Evolutionary conservation across 2,888 invertebrate genomes (phyloP), one percentile per base, ranked within the genome.

Genomic region (Leptopterna dolabrata): DNA sequence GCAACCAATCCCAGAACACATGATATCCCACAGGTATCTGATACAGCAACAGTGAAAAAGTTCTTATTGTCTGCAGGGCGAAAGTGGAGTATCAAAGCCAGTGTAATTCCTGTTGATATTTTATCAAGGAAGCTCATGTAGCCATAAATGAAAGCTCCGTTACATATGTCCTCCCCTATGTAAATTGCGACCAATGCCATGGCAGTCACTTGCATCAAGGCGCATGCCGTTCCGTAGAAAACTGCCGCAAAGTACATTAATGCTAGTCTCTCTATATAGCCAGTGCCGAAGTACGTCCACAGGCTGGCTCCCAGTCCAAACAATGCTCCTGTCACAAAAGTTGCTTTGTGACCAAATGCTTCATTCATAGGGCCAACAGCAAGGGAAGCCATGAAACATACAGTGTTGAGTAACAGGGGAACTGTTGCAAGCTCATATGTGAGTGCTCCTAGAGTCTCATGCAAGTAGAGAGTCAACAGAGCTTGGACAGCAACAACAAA

Each of bases 401-500:
- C 43, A 3, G 70, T 51, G 76, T 85, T 78, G 36, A 88, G 27
- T 11, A 86, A 27, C 27, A 88, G 70, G 13, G 88, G 88, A 11
- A 88, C 86, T 24, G 78, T 51, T 7, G 88, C 88, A 0, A 82
- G 76, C 36, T 73, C 71, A 19, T 88, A 86, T 14, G 71, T 51
- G 76, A 81, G 30, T 9, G 63, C 30, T 11, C 30, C 16, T 7
- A 88, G 43, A 19, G 86, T 43, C 55, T 86, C 86, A 41, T 86
- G 80, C 11, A 88, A 47, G 24, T 88, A 88, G 11, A 88, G 51
- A 16, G 81, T 81, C 73, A 86, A 19, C 14, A 97, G 95, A 51
- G 97, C 95, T 92, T 97, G 97, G 14, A 95, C 95, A 86, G 97
- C 93, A 92, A 97, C 98, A 41, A 96, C 95, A 91, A 96, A 96